Percentiles rank a stretch among this genome's conserved stretches.
These are phyloP conservation scores for Drosophila obscura DNA, from an alignment of 1,140 invertebrate genomes.

Conservation along the genomic window DNA sequence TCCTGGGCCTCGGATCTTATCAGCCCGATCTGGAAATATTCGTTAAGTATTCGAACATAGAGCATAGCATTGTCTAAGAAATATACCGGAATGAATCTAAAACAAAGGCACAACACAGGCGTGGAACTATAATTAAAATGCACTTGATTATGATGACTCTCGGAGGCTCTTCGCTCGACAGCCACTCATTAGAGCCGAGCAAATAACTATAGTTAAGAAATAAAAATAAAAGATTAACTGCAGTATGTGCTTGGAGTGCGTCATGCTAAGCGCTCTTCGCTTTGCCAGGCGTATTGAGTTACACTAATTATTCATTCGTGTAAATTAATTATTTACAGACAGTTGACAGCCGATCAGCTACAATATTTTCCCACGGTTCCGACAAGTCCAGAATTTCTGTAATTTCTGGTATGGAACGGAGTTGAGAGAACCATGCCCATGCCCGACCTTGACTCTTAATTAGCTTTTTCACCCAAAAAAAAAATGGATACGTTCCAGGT, in stretches of 20 bases:
- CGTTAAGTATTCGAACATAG: slow-evolving; percentile 17
- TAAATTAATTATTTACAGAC: slow-evolving; percentile 64
- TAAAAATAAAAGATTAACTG: slow-evolving; percentile 24
- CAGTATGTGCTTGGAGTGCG: slow-evolving; percentile 45
- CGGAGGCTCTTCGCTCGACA: slow-evolving; percentile 35
- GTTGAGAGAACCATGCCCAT: neutral
- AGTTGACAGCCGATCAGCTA: slow-evolving; percentile 3
- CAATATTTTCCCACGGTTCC: slow-evolving; percentile 65
- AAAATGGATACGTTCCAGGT: slow-evolving; percentile 33
- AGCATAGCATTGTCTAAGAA: slow-evolving; percentile 28
- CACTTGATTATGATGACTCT: slow-evolving; percentile 57
- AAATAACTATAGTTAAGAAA: slow-evolving; percentile 44
- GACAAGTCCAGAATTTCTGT: slow-evolving; percentile 16
- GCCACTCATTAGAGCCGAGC: slow-evolving; percentile 42
- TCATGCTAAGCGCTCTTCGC: slow-evolving; percentile 39
- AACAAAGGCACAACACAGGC: slow-evolving; percentile 43
- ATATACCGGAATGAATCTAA: slow-evolving; percentile 57
- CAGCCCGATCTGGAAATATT: too few species aligned
- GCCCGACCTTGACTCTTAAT: slow-evolving; percentile 57
- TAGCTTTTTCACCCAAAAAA: slow-evolving; percentile 28
- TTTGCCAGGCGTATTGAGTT: slow-evolving; percentile 31
- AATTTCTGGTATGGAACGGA: slow-evolving; percentile 6
- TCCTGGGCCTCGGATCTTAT: too few species aligned
- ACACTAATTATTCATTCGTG: slow-evolving; percentile 53
- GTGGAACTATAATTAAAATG: slow-evolving; percentile 59